Evolutionary conservation across 2,113 vertebrate species (phyloP), one percentile per base, ranked within the genome.

Genomic region (Lepus timidus): DNA sequence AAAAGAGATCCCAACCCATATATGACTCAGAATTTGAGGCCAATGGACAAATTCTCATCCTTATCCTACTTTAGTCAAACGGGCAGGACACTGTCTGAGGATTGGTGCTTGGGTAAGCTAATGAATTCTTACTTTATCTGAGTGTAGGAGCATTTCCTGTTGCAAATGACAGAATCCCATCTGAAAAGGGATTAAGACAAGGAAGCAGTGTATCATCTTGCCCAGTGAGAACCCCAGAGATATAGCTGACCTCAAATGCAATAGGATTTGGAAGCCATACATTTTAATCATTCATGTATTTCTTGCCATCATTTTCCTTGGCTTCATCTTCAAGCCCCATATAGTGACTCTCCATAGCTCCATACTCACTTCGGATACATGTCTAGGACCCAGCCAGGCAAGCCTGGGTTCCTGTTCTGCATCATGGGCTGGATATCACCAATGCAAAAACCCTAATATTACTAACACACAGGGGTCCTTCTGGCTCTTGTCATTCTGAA

Each of bases 181-280:
- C 51, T n/a, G n/a, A 88, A 93, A 90, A 75, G 49, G 61, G n/a
- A 16, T 78, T 33, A 74, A 22, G 80, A 88, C 86, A 75, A 83
- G 23, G 71, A 87, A 95, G 6, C 33, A 44, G 82, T 70, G 1
- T 22, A 61, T 29, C 61, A 27, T 78, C 8, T 88, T 16, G 52
- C 25, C 29, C 25, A 36, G 51, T 92, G n/a, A 36, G 86, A 78
- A 79, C 80, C 79, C 27, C 68, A 76, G 27, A 31, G 29, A 22
- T 33, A 31, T 17, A 9, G 0, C 29, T 73, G 27, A 22, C 44
- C 13, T 79, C 33, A 44, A 20, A 19, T 71, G 12, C 19, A 14
- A 0, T 13, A 13, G 65, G 58, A 67, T 87, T 87, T 55, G 22
- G 52, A 89, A 39, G 88, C 84, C 49, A 58, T 61, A 33, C 2